Evolutionary conservation across 2,797 vertebrate genomes (phyloP).

Genomic region (Ptychobarbus kaznakovi): DNA sequence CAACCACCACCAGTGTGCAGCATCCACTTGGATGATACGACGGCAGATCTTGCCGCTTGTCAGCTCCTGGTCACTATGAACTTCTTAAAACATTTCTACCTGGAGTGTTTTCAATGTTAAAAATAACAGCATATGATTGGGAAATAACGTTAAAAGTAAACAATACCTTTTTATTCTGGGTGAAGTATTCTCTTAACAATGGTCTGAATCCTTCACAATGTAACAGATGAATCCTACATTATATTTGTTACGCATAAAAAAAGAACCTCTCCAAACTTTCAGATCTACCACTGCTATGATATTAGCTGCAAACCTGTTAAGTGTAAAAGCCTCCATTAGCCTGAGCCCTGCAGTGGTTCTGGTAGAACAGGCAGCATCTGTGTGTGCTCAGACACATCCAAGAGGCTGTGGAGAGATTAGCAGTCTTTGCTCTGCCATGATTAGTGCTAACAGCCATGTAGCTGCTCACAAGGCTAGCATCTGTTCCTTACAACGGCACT

Average conservation of each 20-base stretch:
- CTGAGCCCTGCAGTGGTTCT: constrained; percentile 21
- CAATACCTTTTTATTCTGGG: background rate
- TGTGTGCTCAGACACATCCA: constrained; percentile 36
- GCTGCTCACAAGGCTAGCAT: constrained; percentile 43
- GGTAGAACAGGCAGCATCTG: constrained; percentile 50
- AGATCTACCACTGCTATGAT: background rate
- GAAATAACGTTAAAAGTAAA: background rate
- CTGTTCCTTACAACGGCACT: constrained; percentile 42
- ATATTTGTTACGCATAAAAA: background rate
- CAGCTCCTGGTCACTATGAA: background rate
- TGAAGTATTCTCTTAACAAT: background rate
- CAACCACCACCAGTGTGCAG: too few relatives aligned
- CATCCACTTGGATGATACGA: too few relatives aligned
- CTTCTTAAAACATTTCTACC: background rate
- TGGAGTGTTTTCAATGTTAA: background rate
- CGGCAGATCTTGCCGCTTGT: background rate
- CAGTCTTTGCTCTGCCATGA: constrained; percentile 42
- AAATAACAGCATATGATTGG: background rate
- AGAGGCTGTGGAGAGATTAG: constrained; percentile 33
- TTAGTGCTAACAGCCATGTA: constrained; percentile 47
- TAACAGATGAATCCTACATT: background rate
- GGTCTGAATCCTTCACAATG: background rate
- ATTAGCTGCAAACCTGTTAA: constrained; percentile 35
- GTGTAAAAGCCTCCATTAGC: constrained; percentile 19
- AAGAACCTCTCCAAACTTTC: background rate